Conservation (phyloP, 2,797 vertebrate genomes). For the Takifugu ocellatus region DNA sequence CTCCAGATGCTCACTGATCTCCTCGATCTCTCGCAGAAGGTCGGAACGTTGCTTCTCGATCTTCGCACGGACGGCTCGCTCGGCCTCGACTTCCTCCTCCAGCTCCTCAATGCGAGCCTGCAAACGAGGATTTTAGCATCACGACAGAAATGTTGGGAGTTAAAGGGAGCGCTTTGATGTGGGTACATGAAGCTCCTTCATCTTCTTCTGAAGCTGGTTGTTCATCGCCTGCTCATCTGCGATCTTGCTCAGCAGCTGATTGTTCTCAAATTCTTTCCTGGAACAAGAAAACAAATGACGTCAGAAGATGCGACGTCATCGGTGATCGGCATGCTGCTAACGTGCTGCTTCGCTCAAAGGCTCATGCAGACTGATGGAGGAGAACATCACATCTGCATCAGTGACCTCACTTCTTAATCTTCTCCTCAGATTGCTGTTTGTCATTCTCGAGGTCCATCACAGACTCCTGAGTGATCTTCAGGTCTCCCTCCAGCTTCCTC, state of each 20-base stretch:
- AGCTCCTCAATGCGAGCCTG: constrained; percentile 83
- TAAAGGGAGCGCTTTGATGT: neutral
- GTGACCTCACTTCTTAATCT: constrained; percentile 77
- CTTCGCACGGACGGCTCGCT: constrained; percentile 71
- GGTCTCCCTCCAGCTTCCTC: constrained; percentile 82
- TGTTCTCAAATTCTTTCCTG: constrained; percentile 86
- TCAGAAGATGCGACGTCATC: constrained; percentile 6
- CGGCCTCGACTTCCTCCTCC: constrained; percentile 84
- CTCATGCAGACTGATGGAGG: neutral
- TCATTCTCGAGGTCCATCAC: constrained; percentile 80
- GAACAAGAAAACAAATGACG: neutral
- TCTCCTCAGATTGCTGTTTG: constrained; percentile 82
- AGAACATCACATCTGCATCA: no score
- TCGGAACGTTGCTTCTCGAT: constrained; percentile 80
- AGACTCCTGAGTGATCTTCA: constrained; percentile 82
- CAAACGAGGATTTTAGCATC: neutral
- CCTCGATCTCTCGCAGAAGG: constrained; percentile 80
- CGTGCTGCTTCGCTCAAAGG: neutral
- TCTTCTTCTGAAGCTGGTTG: constrained; percentile 68
- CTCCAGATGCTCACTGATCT: constrained; percentile 83
- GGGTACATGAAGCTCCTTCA: constrained; percentile 78
- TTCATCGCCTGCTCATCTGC: constrained; percentile 75
- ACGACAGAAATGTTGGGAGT: accelerated
- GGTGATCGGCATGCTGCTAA: neutral
- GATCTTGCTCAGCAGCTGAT: constrained; percentile 75